phyloP scores from a whole-genome alignment of 92 coral and sea anemone species.

The Pocillopora grandis region DNA sequence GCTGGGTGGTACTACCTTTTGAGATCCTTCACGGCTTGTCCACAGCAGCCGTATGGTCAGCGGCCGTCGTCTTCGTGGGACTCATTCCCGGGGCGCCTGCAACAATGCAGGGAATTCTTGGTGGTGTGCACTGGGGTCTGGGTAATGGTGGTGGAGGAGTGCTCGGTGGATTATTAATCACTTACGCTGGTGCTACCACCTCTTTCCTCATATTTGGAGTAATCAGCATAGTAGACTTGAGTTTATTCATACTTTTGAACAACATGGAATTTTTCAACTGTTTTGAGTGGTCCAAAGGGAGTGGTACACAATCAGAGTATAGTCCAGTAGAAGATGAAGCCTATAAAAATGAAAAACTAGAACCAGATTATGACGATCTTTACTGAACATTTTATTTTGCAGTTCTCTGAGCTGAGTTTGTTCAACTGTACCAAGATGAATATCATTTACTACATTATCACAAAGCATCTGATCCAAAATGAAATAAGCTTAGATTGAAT shows the following conservation, averaged over 20 bases:
- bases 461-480: too few relatives aligned
- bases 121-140: constrained; percentile 89
- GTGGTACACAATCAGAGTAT: constrained; percentile 8
- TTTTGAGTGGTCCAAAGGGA: constrained; percentile 41
- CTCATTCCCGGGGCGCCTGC: constrained; percentile 81
- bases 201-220: constrained; percentile 82
- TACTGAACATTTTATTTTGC: neutral
- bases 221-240: constrained; percentile 59
- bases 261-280: constrained; percentile 46
- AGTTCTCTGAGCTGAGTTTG: neutral
- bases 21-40: constrained; percentile 90
- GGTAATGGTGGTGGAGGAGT: constrained; percentile 93
- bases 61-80: constrained; percentile 88
- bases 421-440: neutral
- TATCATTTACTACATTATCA: too few relatives aligned
- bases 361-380: constrained; percentile 25
- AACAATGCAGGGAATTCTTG: constrained; percentile 91
- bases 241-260: constrained; percentile 61
- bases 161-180: constrained; percentile 83
- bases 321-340: constrained; percentile 6
- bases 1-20: constrained; percentile 85
- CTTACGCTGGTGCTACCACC: constrained; percentile 61
- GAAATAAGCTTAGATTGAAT: too few relatives aligned
- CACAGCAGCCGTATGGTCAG: constrained; percentile 93
- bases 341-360: constrained; percentile 6